Percentiles rank a stretch among this genome's conserved stretches.
phyloP scores from a whole-genome alignment of 2,888 invertebrate genomes.

The Eulithis testata region DNA sequence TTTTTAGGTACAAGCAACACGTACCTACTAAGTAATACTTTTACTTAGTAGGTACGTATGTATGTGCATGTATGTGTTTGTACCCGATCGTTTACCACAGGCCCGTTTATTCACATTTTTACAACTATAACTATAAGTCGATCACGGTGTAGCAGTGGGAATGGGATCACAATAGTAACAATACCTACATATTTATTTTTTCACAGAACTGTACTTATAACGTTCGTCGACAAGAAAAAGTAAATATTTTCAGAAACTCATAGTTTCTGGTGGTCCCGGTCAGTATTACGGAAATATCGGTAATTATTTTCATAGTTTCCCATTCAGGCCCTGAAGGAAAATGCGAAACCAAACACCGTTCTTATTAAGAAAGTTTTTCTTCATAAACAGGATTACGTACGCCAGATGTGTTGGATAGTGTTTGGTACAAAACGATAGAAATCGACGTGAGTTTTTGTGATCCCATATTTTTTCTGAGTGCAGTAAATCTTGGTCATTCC shows the following conservation, averaged over 20 bases:
- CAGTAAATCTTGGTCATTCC: too few relatives aligned
- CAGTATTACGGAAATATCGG: conserved; percentile 24
- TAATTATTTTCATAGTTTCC: conserved; percentile 50
- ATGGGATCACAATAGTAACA: too few relatives aligned
- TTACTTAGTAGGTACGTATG: too few relatives aligned
- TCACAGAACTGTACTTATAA: too few relatives aligned
- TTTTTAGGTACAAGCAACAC: conserved; percentile 9
- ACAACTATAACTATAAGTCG: too few relatives aligned
- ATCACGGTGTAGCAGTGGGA: too few relatives aligned
- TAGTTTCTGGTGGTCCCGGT: conserved; percentile 21
- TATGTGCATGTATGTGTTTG: too few relatives aligned
- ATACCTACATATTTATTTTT: too few relatives aligned
- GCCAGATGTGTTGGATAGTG: conserved; percentile 78
- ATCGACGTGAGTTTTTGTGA: conserved; percentile 39
- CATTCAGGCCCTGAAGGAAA: conserved; percentile 55
- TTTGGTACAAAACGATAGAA: conserved; percentile 57
- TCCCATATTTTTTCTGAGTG: not conserved
- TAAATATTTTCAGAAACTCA: conserved; percentile 8
- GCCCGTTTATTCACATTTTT: too few relatives aligned
- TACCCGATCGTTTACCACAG: too few relatives aligned
- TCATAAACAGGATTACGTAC: conserved; percentile 81
- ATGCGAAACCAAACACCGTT: conserved; percentile 69
- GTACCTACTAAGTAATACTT: conserved; percentile 6
- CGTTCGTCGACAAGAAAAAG: too few relatives aligned
- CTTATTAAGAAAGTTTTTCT: conserved; percentile 84